Evolutionary conservation across 2,113 vertebrate genomes (phyloP), one percentile per base, ranked within the genome.

Genomic region (Rana temporaria): DNA sequence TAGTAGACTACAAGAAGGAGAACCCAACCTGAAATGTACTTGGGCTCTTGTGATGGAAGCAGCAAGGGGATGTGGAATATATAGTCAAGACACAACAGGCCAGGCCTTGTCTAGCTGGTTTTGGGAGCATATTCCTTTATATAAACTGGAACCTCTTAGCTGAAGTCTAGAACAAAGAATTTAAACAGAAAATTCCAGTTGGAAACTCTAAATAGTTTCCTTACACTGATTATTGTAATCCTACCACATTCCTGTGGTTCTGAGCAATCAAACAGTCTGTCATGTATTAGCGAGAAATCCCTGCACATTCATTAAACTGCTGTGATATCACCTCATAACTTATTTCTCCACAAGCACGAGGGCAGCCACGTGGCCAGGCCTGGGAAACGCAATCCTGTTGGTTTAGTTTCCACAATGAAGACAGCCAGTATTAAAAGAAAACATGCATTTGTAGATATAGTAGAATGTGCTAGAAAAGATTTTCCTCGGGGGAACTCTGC

Each of bases 291-390:
- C 15, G 11, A 30, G 18, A 74, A 69, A 67, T 38, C 11, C 71
- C 22, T 59, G 73, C 53, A 42, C 38, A 82, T 48, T 32, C 55
- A 53, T 57, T 57, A 56, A 20, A 77, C 62, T 9, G 14, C 65
- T 48, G 79, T 26, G 42, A 81, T 73, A 64, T 81, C 69, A 81
- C 69, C 42, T 64, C 79, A 81, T 78, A 77, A 70, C 42, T 77
- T 56, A 42, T 38, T 19, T 30, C 60, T 34, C 17, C 52, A 38
- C 24, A 19, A 52, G 20, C 26, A 42, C 66, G 22, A 26, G 42
- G 71, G 32, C 64, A 18, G 59, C 53, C 63, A 78, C 65, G n/a
- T 12, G 65, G 4, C 42, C 62, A 74, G 52, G 18, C 17, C 19
- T 62, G 8, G 53, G 53, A 56, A 48, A 22, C 26, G 17, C 3